Evolutionary conservation across 2,888 invertebrate genomes (phyloP).

Genomic region (Cheilosia vernalis): DNA sequence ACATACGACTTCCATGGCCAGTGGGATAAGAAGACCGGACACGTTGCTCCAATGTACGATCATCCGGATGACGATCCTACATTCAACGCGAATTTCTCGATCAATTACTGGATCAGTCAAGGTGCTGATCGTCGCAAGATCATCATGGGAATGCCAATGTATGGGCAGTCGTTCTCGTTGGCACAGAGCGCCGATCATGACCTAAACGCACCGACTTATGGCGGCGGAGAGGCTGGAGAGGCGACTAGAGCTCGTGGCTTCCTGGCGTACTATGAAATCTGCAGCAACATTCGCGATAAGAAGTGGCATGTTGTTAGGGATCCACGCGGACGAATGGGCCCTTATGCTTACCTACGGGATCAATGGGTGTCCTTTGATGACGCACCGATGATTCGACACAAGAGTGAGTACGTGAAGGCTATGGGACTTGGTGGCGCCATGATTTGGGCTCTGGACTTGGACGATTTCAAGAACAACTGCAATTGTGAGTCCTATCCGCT

Average conservation of each 20-base stretch:
- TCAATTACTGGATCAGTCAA: conserved; percentile 92
- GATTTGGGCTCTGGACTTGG: conserved; percentile 95
- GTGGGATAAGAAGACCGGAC: conserved; percentile 95
- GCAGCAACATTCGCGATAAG: conserved; percentile 89
- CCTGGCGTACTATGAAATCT: conserved; percentile 95
- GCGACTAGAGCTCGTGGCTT: conserved; percentile 94
- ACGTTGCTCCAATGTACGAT: conserved; percentile 93
- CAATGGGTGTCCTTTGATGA: conserved; percentile 98
- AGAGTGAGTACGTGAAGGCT: conserved; percentile 91
- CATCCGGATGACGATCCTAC: conserved; percentile 89
- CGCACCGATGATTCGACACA: conserved; percentile 91
- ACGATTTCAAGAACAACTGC: conserved; percentile 92
- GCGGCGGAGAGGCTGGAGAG: conserved; percentile 95
- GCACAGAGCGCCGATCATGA: conserved; percentile 87
- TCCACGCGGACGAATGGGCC: conserved; percentile 92
- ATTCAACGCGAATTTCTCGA: conserved; percentile 94
- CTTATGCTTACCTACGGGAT: conserved; percentile 91
- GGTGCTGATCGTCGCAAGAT: conserved; percentile 92
- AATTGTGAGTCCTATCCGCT: conserved; percentile 92
- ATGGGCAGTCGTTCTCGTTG: conserved; percentile 94
- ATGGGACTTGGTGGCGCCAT: conserved; percentile 93
- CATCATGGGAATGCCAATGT: conserved; percentile 94
- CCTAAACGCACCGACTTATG: conserved; percentile 91
- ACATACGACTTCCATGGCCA: conserved; percentile 96
- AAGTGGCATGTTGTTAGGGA: conserved; percentile 92